Evolutionary conservation across 1,140 invertebrate genomes (phyloP), one percentile per base, ranked within the genome.

Genomic region (Drosophila sp.): DNA sequence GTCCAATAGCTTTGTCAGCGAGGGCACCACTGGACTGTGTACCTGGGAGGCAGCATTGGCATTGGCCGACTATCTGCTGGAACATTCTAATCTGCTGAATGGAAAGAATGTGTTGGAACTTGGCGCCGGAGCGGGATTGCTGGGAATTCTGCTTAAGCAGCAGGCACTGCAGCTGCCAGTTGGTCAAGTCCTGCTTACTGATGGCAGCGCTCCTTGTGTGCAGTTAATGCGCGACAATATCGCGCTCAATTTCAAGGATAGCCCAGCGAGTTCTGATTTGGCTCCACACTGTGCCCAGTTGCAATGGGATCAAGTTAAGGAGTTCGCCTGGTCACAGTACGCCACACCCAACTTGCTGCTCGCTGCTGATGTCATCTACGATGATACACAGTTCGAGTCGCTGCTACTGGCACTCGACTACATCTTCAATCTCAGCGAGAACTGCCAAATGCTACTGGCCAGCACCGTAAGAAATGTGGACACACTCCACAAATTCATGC

Each of bases 21-120:
- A 91, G 32, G 91, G 91, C 29, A 92, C 91, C 16, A 92, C 91
- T 0, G 91, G 91, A 0, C 54, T 92, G 7, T 92, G 91, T 56
- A 91, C 83, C 8, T 92, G 91, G 91, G 87, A 91, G 53, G 91
- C 91, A 3, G 83, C 91, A 0, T 29, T 92, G 27, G 89, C 78
- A 1, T 38, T 92, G n/a, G 65, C 77, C 9, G 90, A 92, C 9
- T 92, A 80, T 54, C 56, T 92, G 11, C 34, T 90, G 6, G 53
- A 84, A 13, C 78, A 92, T 41, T 29, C 21, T 0, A 46, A 54
- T 2, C 2, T 80, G 18, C 50, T 90, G 0, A 16, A 45, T 0
- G 65, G 61, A n/a, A 87, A 84, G 40, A 69, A 80, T 29, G 50
- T 92, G 7, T 9, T 92, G 4, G 91, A 92, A 21, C 58, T 92